Evolutionary conservation across 2,888 invertebrate species (phyloP).

Genomic region (Trachelus tabidus): DNA sequence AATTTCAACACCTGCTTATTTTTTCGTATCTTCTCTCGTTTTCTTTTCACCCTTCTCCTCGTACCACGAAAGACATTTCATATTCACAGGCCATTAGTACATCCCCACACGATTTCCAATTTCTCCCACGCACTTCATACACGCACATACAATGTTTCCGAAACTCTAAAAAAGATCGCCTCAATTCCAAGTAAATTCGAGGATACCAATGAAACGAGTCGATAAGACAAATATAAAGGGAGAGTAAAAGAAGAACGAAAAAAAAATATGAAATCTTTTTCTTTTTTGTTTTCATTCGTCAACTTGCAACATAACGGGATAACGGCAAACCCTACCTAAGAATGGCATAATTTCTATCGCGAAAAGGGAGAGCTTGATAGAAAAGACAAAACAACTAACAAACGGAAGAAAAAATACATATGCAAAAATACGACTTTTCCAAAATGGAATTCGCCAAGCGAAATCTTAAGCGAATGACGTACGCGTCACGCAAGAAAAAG

Average conservation of each 20-base stretch:
- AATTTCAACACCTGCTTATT: not conserved
- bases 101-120: not conserved
- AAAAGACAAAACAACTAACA: not conserved
- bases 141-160: not conserved
- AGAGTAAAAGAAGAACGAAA: not conserved
- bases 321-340: not conserved
- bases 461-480: not conserved
- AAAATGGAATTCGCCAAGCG: slow-evolving; percentile 7
- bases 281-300: slow-evolving; percentile 10
- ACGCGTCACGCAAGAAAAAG: not conserved
- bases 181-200: slow-evolving; percentile 35
- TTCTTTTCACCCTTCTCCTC: not conserved
- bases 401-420: slow-evolving; percentile 9
- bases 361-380: not conserved
- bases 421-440: slow-evolving; percentile 14
- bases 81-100: not conserved
- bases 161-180: not conserved
- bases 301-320: not conserved
- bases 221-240: not conserved
- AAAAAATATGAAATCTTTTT: not conserved
- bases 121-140: not conserved
- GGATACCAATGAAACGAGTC: not conserved
- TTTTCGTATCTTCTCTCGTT: not conserved
- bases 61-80: not conserved
- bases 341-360: not conserved